Evolutionary conservation across 2,797 vertebrate species (phyloP).

Genomic region (Silurus lanzhouensis): DNA sequence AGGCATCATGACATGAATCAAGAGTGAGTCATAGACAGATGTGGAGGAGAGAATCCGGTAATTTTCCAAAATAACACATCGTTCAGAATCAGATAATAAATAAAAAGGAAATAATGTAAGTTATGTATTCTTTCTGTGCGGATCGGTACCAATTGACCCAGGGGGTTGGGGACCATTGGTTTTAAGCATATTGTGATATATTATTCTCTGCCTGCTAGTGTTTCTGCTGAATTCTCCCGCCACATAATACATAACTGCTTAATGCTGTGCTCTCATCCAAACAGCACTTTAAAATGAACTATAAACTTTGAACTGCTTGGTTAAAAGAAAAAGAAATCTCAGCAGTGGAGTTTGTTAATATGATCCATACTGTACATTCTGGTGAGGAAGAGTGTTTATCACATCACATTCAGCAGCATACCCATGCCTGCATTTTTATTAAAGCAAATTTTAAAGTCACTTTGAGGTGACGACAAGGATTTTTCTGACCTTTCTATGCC

Average conservation of each 20-base stretch:
- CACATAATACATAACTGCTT: not conserved
- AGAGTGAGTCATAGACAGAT: no score
- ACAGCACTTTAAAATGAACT: not conserved
- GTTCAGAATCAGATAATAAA: no score
- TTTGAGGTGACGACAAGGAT: slow-evolving; percentile 11
- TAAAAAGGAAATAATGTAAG: no score
- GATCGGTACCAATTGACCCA: no score
- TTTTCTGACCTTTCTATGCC: slow-evolving; percentile 5
- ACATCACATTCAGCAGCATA: not conserved
- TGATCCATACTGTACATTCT: not conserved
- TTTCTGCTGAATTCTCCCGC: no score
- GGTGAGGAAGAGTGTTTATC: not conserved
- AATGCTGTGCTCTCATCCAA: not conserved
- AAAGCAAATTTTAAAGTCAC: not conserved
- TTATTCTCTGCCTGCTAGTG: no score
- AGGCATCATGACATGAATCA: no score
- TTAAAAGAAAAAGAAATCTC: not conserved
- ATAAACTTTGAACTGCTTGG: not conserved
- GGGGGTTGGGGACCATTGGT: no score
- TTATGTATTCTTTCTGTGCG: no score
- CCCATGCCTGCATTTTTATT: not conserved
- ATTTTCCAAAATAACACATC: no score
- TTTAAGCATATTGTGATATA: no score
- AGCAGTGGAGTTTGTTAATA: not conserved
- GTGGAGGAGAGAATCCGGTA: no score